These are phyloP conservation scores for Bicyclus anynana DNA, from an alignment of 1,140 invertebrate species.

Conservation along the genomic window DNA sequence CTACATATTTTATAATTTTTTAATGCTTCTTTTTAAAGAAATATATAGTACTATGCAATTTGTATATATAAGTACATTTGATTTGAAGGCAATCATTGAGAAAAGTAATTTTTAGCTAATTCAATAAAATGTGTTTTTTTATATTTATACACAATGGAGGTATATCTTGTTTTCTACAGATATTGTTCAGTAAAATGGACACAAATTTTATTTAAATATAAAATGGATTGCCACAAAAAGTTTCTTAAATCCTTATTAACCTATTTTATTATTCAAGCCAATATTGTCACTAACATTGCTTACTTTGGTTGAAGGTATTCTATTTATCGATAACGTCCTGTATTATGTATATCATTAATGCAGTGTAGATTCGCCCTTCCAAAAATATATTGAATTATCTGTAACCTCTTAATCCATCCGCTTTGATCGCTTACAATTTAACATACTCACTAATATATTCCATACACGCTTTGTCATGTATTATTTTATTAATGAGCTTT, in stretches of 20 bases:
- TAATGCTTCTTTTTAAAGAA: not conserved
- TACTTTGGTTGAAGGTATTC: not conserved
- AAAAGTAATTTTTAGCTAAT: too few species aligned
- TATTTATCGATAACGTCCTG: slow-evolving; percentile 11
- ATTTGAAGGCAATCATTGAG: too few species aligned
- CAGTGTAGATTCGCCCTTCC: slow-evolving; percentile 14
- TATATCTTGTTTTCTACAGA: too few species aligned
- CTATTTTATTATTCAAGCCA: too few species aligned
- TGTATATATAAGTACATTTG: too few species aligned
- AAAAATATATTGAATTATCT: not conserved
- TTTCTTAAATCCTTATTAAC: too few species aligned
- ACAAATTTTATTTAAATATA: too few species aligned
- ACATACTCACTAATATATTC: not conserved
- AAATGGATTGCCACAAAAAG: too few species aligned
- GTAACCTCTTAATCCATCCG: slow-evolving; percentile 6
- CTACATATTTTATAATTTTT: slow-evolving; percentile 7
- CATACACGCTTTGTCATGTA: slow-evolving; percentile 19
- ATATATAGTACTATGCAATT: not conserved
- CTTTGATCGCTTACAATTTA: slow-evolving; percentile 9
- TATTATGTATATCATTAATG: not conserved
- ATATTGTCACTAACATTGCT: not conserved
- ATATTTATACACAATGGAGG: too few species aligned
- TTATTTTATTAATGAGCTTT: slow-evolving; percentile 3
- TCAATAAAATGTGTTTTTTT: too few species aligned
- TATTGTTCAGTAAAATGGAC: too few species aligned